These are phyloP conservation scores for Chionodraco myersi DNA, from an alignment of 2,113 vertebrate species.

Conservation along the genomic window DNA sequence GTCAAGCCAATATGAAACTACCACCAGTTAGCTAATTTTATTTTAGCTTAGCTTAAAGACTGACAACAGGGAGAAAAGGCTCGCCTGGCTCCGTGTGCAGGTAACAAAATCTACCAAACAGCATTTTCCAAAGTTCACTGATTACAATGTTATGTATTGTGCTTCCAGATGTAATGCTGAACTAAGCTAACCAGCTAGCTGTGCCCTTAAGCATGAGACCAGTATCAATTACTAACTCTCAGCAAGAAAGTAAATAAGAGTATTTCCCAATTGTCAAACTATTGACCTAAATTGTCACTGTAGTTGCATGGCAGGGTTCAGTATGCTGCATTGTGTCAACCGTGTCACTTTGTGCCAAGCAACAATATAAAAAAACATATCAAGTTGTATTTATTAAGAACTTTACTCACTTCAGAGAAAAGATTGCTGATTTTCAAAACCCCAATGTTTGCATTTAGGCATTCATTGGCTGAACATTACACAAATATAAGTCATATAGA, in stretches of 20 bases:
- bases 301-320: constrained; percentile 25
- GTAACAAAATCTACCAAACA: not conserved
- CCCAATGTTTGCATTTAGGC: constrained; percentile 10
- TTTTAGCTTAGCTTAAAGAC: not conserved
- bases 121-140: not conserved
- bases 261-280: constrained; percentile 7
- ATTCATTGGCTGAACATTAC: constrained; percentile 37
- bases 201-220: not conserved
- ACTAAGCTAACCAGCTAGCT: not conserved
- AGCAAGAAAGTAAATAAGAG: not conserved
- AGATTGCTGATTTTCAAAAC: constrained; percentile 26
- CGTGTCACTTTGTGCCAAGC: constrained; percentile 23
- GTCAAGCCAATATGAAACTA: not conserved
- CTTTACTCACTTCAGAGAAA: constrained; percentile 39
- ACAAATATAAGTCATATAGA: constrained; percentile 52
- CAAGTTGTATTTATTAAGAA: constrained; percentile 29
- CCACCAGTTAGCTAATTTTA: not conserved
- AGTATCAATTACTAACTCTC: not conserved
- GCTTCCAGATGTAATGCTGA: constrained; percentile 1
- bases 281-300: constrained; percentile 32
- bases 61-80: not conserved
- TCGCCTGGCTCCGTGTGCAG: not conserved
- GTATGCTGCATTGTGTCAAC: constrained; percentile 28
- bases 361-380: constrained; percentile 36
- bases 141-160: not conserved